These are phyloP conservation scores for Drosophila ustulata DNA, from an alignment of 2,888 invertebrate genomes.

Conservation along the genomic window DNA sequence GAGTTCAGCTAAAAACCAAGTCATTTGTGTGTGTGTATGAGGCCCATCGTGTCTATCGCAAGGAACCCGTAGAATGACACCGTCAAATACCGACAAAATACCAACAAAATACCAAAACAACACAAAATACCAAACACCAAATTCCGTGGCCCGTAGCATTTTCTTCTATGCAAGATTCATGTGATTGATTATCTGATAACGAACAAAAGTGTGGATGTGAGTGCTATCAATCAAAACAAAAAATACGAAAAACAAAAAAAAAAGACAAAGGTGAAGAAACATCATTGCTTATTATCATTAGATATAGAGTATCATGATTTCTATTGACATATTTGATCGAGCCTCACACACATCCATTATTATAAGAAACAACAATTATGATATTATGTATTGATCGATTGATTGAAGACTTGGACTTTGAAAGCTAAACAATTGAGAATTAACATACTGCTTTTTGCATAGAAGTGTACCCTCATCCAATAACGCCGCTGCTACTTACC, in stretches of 20 bases:
- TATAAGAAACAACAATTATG: slow-evolving; percentile 1
- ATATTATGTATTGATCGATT: slow-evolving; percentile 14
- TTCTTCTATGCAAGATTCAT: slow-evolving; percentile 74
- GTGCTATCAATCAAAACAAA: slow-evolving; percentile 52
- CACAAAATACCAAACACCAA: slow-evolving; percentile 25
- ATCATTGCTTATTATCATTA: slow-evolving; percentile 57
- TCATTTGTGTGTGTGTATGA: slow-evolving; percentile 42
- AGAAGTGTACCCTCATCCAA: slow-evolving; percentile 86
- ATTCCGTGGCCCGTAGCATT: slow-evolving; percentile 31
- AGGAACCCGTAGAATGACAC: slow-evolving; percentile 8
- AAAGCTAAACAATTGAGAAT: slow-evolving; percentile 63
- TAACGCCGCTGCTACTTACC: slow-evolving; percentile 88
- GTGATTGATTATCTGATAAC: slow-evolving; percentile 32
- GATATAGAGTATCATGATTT: slow-evolving; percentile 24
- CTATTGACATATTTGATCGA: slow-evolving; percentile 53
- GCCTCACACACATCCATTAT: slow-evolving; percentile 55
- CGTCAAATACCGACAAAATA: background rate
- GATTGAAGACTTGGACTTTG: slow-evolving; percentile 10
- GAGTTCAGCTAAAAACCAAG: slow-evolving; percentile 16
- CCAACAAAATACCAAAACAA: slow-evolving; percentile 1
- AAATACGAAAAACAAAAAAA: background rate
- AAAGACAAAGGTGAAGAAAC: slow-evolving; percentile 4
- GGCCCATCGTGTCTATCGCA: slow-evolving; percentile 3
- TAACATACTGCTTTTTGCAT: slow-evolving; percentile 84
- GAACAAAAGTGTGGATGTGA: slow-evolving; percentile 49